These are phyloP conservation scores for Darevskia nairensis DNA, from an alignment of 2,797 vertebrate species.

Conservation along the genomic window DNA sequence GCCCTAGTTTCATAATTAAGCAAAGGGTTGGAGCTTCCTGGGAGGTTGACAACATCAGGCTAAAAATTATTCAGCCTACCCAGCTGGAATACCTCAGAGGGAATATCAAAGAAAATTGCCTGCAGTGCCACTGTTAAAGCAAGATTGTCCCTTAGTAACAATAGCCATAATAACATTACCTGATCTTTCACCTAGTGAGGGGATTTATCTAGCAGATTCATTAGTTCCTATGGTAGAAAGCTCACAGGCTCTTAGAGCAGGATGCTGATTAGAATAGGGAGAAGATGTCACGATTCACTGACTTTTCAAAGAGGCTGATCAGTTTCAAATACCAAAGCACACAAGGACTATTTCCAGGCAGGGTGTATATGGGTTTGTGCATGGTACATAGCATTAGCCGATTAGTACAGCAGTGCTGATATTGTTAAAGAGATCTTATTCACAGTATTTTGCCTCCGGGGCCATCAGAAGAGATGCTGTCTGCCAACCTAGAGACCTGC, in stretches of 20 bases:
- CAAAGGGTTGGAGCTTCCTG: neutral
- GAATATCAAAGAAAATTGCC: neutral
- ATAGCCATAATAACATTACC: neutral
- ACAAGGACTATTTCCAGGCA: neutral
- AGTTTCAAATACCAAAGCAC: constrained; percentile 12
- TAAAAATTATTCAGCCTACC: neutral
- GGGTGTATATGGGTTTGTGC: neutral
- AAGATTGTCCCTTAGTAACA: neutral
- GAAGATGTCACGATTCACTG: neutral
- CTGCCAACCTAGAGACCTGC: neutral
- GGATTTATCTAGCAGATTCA: neutral
- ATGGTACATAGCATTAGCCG: neutral
- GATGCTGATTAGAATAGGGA: constrained; percentile 23
- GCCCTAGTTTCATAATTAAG: neutral
- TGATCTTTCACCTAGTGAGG: neutral
- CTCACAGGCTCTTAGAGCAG: constrained; percentile 4
- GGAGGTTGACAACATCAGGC: neutral
- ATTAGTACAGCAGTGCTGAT: neutral
- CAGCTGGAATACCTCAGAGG: neutral
- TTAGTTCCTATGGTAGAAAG: neutral
- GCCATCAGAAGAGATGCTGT: neutral
- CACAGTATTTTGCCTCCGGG: neutral
- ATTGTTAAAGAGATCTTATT: neutral
- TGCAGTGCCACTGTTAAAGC: neutral
- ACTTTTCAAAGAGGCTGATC: constrained; percentile 12